A percentile compares a stretch with the other conserved stretches of the same genome.
phyloP scores from a whole-genome alignment of 2,113 vertebrate genomes.

The Cromileptes altivelis region DNA sequence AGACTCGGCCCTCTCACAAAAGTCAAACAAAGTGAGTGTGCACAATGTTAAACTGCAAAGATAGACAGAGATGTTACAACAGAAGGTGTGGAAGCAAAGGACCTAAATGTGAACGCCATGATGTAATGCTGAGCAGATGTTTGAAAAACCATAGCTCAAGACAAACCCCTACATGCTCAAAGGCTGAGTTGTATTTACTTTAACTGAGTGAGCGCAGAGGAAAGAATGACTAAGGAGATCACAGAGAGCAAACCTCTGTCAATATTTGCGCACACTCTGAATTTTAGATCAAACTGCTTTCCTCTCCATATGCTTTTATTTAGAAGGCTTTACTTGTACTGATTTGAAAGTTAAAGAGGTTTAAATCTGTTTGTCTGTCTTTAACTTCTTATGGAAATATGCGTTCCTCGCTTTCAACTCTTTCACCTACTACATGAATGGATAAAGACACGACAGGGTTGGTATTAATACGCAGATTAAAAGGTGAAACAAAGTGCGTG shows the following conservation, averaged over 20 bases:
- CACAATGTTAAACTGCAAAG: conserved; percentile 20
- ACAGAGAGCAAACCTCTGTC: conserved; percentile 1
- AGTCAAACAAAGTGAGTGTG: conserved; percentile 18
- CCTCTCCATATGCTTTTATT: background rate
- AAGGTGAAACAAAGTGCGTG: conserved; percentile 11
- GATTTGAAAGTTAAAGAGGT: background rate
- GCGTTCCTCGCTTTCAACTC: background rate
- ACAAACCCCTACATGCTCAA: conserved; percentile 26
- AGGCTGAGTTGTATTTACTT: conserved; percentile 42
- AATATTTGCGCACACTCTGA: conserved; percentile 18
- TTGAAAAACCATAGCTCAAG: conserved; percentile 7
- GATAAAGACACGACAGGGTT: background rate
- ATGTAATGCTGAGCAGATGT: conserved; percentile 54
- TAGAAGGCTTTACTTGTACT: background rate
- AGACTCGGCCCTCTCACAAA: conserved; percentile 14
- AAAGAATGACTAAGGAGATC: background rate
- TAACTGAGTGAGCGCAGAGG: conserved; percentile 5
- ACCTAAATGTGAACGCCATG: conserved; percentile 30
- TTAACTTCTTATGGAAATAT: background rate
- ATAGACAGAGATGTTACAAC: conserved; percentile 18
- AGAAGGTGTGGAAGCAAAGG: conserved; percentile 14
- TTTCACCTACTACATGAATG: background rate
- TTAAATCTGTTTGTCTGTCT: background rate
- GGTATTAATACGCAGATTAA: background rate
- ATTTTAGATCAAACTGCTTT: background rate